A percentile compares a stretch with the other conserved stretches of the same genome.
Conservation (phyloP, 1,140 invertebrate species). For the Meloidogyne hapla region DNA sequence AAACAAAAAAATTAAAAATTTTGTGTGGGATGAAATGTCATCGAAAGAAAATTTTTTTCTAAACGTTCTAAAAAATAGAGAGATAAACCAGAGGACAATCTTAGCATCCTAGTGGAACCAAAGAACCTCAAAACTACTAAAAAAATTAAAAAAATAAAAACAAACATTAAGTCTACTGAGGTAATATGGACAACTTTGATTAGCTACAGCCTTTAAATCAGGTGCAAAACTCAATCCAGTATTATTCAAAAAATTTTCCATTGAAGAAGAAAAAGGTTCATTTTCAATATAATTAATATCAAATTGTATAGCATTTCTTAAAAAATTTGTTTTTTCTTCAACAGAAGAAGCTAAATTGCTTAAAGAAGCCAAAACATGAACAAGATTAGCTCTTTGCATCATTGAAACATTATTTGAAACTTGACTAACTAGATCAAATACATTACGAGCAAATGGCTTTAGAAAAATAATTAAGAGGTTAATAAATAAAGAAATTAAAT, state of each 20-base stretch:
- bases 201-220: conserved; percentile 36
- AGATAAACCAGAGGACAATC: not conserved
- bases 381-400: conserved; percentile 56
- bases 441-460: conserved; percentile 41
- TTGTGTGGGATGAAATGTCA: too few relatives aligned
- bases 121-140: not conserved
- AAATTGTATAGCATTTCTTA: conserved; percentile 38
- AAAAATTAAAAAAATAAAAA: conserved; percentile 8
- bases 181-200: conserved; percentile 19
- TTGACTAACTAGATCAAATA: conserved; percentile 42
- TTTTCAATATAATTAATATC: conserved; percentile 40
- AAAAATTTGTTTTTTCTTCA: conserved; percentile 42
- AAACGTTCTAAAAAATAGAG: conserved; percentile 15
- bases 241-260: conserved; percentile 42
- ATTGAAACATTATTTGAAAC: conserved; percentile 39
- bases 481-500: conserved; percentile 26
- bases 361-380: conserved; percentile 54
- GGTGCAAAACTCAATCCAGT: conserved; percentile 32
- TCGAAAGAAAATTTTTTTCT: not conserved
- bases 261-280: conserved; percentile 26
- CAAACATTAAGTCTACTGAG: conserved; percentile 45
- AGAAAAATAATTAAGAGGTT: too few relatives aligned
- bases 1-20: too few relatives aligned
- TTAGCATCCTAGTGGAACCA: too few relatives aligned
- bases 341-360: conserved; percentile 42